Conservation (phyloP, 1,140 invertebrate genomes). For the Acromyrmex heyeri region DNA sequence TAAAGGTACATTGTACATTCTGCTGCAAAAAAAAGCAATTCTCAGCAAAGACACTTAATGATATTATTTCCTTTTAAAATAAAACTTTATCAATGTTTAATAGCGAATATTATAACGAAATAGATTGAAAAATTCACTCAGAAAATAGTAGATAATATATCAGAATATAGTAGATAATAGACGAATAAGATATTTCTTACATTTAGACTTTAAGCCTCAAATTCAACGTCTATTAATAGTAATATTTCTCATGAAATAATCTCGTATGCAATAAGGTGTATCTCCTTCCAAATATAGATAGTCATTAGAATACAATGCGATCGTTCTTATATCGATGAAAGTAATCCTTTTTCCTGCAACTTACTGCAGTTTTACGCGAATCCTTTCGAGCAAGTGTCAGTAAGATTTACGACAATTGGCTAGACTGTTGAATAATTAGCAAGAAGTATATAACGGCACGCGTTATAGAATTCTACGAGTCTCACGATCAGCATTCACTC, state of each 20-base stretch:
- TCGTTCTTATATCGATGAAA: constrained; percentile 34
- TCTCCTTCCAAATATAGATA: constrained; percentile 26
- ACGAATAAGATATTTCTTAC: not conserved
- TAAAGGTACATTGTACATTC: not conserved
- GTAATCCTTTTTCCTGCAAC: constrained; percentile 37
- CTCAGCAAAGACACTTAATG: not conserved
- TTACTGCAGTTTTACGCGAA: constrained; percentile 29
- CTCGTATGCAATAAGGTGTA: constrained; percentile 17
- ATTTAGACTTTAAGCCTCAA: not conserved
- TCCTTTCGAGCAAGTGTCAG: constrained; percentile 67
- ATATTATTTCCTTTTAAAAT: not conserved
- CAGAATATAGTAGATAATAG: too few relatives aligned
- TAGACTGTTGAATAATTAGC: constrained; percentile 77
- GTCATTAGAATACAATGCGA: constrained; percentile 57
- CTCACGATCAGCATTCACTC: constrained; percentile 14
- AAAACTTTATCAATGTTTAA: not conserved
- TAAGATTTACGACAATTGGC: constrained; percentile 80
- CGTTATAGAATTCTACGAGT: constrained; percentile 19
- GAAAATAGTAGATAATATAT: not conserved
- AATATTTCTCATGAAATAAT: constrained; percentile 27
- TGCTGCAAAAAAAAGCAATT: not conserved
- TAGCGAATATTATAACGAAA: not conserved
- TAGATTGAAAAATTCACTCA: not conserved
- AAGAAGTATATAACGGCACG: constrained; percentile 32
- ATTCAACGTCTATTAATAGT: not conserved